These are phyloP conservation scores for Girardia tigrina DNA, from an alignment of 2,888 invertebrate species.

Conservation along the genomic window DNA sequence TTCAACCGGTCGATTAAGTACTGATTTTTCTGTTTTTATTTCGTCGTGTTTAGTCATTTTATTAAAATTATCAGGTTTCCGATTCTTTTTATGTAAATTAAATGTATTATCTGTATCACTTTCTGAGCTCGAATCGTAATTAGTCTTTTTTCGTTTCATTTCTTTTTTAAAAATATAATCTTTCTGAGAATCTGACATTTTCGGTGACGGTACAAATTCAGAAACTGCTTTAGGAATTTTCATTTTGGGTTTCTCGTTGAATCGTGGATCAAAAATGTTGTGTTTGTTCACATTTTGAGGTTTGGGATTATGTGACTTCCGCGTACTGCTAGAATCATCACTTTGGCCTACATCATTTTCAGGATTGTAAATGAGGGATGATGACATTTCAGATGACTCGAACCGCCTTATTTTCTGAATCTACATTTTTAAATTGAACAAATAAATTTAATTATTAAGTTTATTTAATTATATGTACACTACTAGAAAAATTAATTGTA, in stretches of 20 bases:
- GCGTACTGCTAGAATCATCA: slow-evolving; percentile 9
- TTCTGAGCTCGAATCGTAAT: slow-evolving; percentile 9
- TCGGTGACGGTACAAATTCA: not conserved
- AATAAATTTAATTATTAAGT: no score
- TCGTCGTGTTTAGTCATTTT: not conserved
- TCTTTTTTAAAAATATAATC: not conserved
- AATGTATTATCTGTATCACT: not conserved
- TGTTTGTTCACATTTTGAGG: not conserved
- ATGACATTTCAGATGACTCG: not conserved
- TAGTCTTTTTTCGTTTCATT: slow-evolving; percentile 2
- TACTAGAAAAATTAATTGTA: no score
- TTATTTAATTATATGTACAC: no score
- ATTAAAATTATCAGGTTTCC: not conserved
- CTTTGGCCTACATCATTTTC: not conserved
- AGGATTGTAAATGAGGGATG: not conserved
- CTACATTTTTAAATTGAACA: no score
- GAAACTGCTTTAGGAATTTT: not conserved
- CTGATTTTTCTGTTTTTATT: not conserved
- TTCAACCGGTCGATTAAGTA: not conserved
- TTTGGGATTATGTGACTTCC: not conserved
- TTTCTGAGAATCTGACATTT: not conserved
- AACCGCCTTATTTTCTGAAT: not conserved
- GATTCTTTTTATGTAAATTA: not conserved
- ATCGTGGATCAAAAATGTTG: not conserved
- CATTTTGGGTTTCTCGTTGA: not conserved